Percentiles rank a stretch among this genome's conserved stretches.
phyloP scores from a whole-genome alignment of 2,888 invertebrate species.

The Stenchaetothrips biformis region DNA sequence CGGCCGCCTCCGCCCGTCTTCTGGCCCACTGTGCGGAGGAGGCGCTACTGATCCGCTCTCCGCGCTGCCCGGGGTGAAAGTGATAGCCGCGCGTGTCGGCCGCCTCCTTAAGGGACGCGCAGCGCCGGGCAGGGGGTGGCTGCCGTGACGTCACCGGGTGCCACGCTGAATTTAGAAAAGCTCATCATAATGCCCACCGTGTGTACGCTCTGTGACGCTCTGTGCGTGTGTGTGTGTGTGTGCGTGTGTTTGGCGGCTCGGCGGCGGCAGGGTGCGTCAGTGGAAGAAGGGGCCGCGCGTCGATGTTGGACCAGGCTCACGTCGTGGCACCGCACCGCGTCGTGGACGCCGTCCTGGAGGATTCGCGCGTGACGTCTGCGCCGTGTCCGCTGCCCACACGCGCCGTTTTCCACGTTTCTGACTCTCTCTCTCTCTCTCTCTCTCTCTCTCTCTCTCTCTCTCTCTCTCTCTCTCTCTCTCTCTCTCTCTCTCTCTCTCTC shows the following conservation, averaged over 20 bases:
- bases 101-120: not conserved
- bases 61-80: too few relatives aligned
- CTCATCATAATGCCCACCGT: conserved; percentile 24
- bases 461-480: too few relatives aligned
- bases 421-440: not conserved
- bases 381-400: not conserved
- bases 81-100: not conserved
- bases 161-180: conserved; percentile 24
- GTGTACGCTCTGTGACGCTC: not conserved
- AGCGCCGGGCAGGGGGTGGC: not conserved
- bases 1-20: too few relatives aligned
- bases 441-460: not conserved
- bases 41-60: too few relatives aligned
- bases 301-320: not conserved
- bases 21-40: too few relatives aligned
- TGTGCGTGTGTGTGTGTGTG: not conserved
- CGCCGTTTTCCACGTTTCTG: not conserved
- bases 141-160: conserved; percentile 5
- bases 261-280: not conserved
- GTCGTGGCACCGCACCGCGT: not conserved
- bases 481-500: not conserved
- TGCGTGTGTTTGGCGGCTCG: conserved; percentile 12
- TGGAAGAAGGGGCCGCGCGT: not conserved
- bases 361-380: not conserved
- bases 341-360: not conserved